A percentile compares a stretch with the other conserved stretches of the same genome.
Evolutionary conservation across 2,888 invertebrate species (phyloP).

Genomic region (Hydroisotoma schaefferi): DNA sequence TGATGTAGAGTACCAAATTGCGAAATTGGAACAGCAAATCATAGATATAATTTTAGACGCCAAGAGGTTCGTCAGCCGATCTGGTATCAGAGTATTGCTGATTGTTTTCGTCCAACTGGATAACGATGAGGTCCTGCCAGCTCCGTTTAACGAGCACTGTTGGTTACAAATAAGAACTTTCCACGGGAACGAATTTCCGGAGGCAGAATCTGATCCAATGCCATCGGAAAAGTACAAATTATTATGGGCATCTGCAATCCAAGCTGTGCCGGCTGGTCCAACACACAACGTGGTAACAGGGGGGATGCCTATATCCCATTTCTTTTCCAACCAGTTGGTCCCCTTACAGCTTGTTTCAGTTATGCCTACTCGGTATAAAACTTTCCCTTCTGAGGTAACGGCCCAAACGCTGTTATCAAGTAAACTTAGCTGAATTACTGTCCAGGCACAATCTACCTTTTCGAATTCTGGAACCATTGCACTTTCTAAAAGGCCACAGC

Average conservation of each 20-base stretch:
- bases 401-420: slow-evolving; percentile 24
- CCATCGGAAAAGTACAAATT: slow-evolving; percentile 31
- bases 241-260: slow-evolving; percentile 31
- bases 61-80: slow-evolving; percentile 3
- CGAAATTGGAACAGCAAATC: slow-evolving; percentile 24
- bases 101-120: slow-evolving; percentile 1
- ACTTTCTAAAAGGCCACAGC: slow-evolving; percentile 17
- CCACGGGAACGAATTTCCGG: slow-evolving; percentile 21
- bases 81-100: slow-evolving; percentile 21
- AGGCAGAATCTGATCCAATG: slow-evolving; percentile 10
- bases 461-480: slow-evolving; percentile 18
- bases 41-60: slow-evolving; percentile 7
- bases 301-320: slow-evolving; percentile 15
- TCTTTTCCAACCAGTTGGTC: slow-evolving; percentile 29
- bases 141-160: too few relatives aligned
- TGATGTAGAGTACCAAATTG: slow-evolving; percentile 48
- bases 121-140: not conserved
- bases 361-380: slow-evolving; percentile 27
- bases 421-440: slow-evolving; percentile 19
- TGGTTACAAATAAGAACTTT: too few relatives aligned
- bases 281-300: slow-evolving; percentile 21
- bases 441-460: slow-evolving; percentile 22
- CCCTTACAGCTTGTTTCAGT: slow-evolving; percentile 24
- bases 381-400: slow-evolving; percentile 29
- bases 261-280: slow-evolving; percentile 28